phyloP scores from a whole-genome alignment of 2,888 invertebrate genomes.

The Heliothis peltigera region DNA sequence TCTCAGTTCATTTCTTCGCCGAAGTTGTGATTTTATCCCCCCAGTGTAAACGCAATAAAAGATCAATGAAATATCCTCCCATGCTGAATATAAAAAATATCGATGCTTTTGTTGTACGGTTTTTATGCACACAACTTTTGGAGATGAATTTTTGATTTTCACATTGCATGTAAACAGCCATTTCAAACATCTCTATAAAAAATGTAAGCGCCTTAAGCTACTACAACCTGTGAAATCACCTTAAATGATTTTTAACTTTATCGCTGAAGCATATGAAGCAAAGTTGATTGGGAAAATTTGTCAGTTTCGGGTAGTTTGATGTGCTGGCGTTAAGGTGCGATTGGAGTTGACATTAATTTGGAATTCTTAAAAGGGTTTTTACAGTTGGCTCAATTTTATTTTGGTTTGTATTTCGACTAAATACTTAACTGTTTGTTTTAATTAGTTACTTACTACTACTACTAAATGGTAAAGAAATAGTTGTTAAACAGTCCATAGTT shows the following conservation, averaged over 20 bases:
- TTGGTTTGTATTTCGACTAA: too few species aligned
- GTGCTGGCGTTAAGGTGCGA: not conserved
- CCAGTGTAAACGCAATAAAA: slow-evolving; percentile 77
- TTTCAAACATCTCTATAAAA: not conserved
- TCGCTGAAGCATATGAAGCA: too few species aligned
- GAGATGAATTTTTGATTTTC: slow-evolving; percentile 17
- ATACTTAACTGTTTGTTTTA: too few species aligned
- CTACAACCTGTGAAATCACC: too few species aligned
- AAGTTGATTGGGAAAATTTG: too few species aligned
- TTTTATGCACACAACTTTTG: slow-evolving; percentile 19
- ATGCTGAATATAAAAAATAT: slow-evolving; percentile 54
- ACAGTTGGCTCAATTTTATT: not conserved
- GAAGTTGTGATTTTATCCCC: slow-evolving; percentile 82
- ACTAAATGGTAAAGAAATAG: too few species aligned
- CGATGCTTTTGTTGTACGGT: slow-evolving; percentile 48
- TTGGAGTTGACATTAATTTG: not conserved
- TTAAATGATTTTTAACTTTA: too few species aligned
- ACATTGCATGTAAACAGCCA: too few species aligned
- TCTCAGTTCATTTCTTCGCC: slow-evolving; percentile 83
- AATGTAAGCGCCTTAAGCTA: too few species aligned
- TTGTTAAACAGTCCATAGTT: too few species aligned
- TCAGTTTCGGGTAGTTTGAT: too few species aligned
- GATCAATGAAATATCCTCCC: slow-evolving; percentile 71
- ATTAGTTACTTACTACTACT: too few species aligned
- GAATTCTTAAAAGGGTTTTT: not conserved